Conservation (phyloP, 2,797 vertebrate species). For the Megalops cyprinoides region DNA sequence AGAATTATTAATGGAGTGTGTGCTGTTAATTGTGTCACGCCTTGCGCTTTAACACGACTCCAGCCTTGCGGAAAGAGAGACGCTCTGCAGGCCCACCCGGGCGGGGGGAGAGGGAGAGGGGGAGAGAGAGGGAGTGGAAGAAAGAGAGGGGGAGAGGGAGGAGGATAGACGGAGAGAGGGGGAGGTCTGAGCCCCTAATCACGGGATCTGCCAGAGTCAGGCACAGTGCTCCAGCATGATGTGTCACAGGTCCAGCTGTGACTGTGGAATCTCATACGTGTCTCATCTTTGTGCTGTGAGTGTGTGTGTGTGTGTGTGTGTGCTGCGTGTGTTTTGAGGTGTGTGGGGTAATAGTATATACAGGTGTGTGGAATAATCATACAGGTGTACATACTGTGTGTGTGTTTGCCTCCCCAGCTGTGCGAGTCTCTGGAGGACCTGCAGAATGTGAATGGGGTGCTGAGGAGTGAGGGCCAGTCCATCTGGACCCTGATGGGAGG, state of each 20-base stretch:
- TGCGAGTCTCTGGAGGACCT: slow-evolving; percentile 95
- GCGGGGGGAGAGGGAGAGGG: neutral
- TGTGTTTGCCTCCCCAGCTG: slow-evolving; percentile 72
- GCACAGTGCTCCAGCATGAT: too few species aligned
- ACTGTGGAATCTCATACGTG: too few species aligned
- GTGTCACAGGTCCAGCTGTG: too few species aligned
- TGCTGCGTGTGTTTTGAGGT: too few species aligned
- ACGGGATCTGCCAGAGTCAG: too few species aligned
- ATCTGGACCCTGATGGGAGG: slow-evolving; percentile 90
- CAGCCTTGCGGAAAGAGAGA: slow-evolving; percentile 39
- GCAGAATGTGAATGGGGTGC: slow-evolving; percentile 88
- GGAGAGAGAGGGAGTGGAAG: neutral
- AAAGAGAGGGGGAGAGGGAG: too few species aligned
- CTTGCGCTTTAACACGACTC: slow-evolving; percentile 52
- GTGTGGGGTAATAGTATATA: too few species aligned
- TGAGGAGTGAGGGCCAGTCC: slow-evolving; percentile 89
- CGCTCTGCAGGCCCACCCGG: slow-evolving; percentile 27
- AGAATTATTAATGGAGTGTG: slow-evolving; percentile 70
- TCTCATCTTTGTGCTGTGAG: slow-evolving; percentile 6
- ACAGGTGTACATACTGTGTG: too few species aligned
- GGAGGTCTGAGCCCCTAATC: too few species aligned
- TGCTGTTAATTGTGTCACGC: slow-evolving; percentile 69
- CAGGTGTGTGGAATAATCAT: too few species aligned
- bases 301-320: slow-evolving; percentile 20
- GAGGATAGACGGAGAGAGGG: too few species aligned